Percentiles rank a stretch among this genome's conserved stretches.
Conservation (phyloP, 2,888 invertebrate species). For the Trachelus tabidus region DNA sequence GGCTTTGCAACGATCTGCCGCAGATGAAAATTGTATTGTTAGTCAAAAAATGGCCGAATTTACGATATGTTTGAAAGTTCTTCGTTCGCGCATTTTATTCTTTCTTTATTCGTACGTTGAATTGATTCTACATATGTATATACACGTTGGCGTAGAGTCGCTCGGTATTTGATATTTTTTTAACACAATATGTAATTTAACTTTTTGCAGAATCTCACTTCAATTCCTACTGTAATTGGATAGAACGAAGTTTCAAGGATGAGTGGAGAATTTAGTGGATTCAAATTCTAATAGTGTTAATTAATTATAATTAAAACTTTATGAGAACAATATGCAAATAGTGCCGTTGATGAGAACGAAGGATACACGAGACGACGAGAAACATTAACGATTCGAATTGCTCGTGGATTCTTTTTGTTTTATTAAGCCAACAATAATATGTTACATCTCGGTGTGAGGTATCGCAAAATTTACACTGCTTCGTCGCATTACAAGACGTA, state of each 20-base stretch:
- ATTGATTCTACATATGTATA: not conserved
- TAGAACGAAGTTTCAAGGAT: too few relatives aligned
- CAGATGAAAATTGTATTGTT: not conserved
- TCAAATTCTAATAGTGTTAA: too few relatives aligned
- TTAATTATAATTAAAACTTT: not conserved
- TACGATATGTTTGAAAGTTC: not conserved
- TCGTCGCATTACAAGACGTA: not conserved
- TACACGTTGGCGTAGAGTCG: not conserved
- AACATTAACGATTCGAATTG: not conserved
- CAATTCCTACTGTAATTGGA: not conserved
- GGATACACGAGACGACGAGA: not conserved
- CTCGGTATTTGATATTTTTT: not conserved
- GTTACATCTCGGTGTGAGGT: conserved; percentile 1
- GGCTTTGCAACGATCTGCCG: not conserved
- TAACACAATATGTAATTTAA: not conserved
- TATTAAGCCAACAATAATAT: conserved; percentile 7
- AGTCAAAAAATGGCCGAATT: not conserved
- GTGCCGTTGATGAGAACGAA: not conserved
- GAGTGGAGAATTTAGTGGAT: too few relatives aligned
- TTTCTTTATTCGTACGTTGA: not conserved
- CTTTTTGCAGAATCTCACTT: not conserved
- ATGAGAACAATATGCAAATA: not conserved
- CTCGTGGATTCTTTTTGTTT: not conserved
- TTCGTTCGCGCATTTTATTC: not conserved
- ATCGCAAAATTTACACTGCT: conserved; percentile 3